A percentile compares a stretch with the other conserved stretches of the same genome.
These are phyloP conservation scores for Atopsyche davidsoni DNA, from an alignment of 1,140 invertebrate species.

Conservation along the genomic window DNA sequence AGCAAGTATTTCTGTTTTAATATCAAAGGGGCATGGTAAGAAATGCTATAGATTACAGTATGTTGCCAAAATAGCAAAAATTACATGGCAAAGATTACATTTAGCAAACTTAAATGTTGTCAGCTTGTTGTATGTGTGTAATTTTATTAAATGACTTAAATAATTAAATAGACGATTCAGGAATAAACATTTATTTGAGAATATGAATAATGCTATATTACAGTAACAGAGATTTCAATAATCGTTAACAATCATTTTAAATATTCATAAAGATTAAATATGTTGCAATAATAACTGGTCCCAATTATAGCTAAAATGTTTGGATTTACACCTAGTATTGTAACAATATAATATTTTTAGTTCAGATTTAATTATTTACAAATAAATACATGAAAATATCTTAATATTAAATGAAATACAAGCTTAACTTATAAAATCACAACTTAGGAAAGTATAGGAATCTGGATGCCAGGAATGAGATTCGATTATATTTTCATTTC, in stretches of 20 bases:
- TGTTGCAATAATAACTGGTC: not conserved
- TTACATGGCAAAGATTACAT: too few relatives aligned
- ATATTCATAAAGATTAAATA: not conserved
- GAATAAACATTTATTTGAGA: too few relatives aligned
- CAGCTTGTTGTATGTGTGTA: too few relatives aligned
- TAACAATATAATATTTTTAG: not conserved
- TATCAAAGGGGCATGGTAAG: too few relatives aligned
- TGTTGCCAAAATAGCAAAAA: too few relatives aligned
- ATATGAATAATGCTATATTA: not conserved
- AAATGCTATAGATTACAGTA: too few relatives aligned
- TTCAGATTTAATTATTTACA: not conserved
- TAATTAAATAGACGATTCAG: too few relatives aligned
- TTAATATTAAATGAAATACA: not conserved
- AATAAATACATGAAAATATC: not conserved
- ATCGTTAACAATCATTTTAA: not conserved
- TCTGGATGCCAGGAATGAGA: not conserved
- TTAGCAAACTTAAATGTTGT: too few relatives aligned
- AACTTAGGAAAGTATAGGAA: not conserved
- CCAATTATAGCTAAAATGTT: too few relatives aligned
- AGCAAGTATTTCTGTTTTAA: too few relatives aligned
- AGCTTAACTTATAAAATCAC: not conserved
- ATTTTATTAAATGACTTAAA: too few relatives aligned
- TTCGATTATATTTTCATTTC: constrained; percentile 17
- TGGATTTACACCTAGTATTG: too few relatives aligned
- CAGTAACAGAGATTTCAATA: not conserved